Evolutionary conservation across 2,888 invertebrate species (phyloP), one percentile per base, ranked within the genome.

Genomic region (Oxycera nigricornis): DNA sequence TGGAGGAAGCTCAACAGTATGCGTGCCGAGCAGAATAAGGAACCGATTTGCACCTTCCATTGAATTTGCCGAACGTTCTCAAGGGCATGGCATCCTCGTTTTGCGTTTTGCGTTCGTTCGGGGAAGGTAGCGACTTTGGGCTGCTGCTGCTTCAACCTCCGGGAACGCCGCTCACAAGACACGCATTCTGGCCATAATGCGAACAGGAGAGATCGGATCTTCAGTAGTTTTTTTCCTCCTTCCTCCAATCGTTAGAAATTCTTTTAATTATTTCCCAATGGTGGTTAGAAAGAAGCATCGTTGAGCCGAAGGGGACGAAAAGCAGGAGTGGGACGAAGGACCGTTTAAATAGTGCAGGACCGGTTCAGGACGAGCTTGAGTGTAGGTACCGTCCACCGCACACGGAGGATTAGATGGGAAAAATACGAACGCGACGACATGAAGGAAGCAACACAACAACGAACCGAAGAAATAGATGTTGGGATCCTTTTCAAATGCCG

Each of bases 401-500:
- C 55, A n/a, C n/a, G n/a, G n/a, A n/a, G 31, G 31, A 70, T 55
- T 52, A 70, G 22, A 55, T 70, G 52, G 22, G 70, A 55, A 22
- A 65, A 39, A n/a, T n/a, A n/a, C n/a, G n/a, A 41, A 41, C 24
- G 65, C 39, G 41, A 65, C 14, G 41, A 17, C 17, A n/a, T 31
- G 52, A 30, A 70, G 55, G 55, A 35, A 52, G 70, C 70, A 31
- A 14, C 31, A 30, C 30, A 9, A 55, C 17, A 30, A 9, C 35
- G 31, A 52, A 52, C 20, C 14, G 52, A 31, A 62, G n/a, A n/a
- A 30, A 55, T 55, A 26, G 31, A 55, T 20, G 52, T 31, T 70
- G 70, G 70, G 70, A 70, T 70, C 70, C 70, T 70, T 70, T 70
- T 70, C 52, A 70, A 55, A 30, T 31, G 70, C 70, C 55, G 70